Evolutionary conservation across 2,797 vertebrate species (phyloP), one percentile per base, ranked within the genome.

Genomic region (Taeniopygia guttata): DNA sequence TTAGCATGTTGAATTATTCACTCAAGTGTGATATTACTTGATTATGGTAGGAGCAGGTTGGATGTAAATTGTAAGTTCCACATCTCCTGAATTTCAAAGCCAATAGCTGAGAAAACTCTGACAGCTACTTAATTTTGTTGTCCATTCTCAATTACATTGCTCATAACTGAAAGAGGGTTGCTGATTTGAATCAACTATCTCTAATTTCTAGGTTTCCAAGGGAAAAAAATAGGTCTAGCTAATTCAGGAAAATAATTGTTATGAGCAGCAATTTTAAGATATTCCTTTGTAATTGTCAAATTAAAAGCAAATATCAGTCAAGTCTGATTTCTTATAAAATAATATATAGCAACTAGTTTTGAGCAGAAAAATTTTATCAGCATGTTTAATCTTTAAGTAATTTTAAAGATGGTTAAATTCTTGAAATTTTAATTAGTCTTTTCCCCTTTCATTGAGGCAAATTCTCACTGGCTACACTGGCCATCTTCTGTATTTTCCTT

Each of bases 111-210:
- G 54, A 38, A 93, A 91, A 78, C 32, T 34, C 27, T 89, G 85
- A 79, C 63, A 94, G 69, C 26, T 83, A 81, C 60, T 80, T 90
- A 76, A 90, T 94, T 94, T 90, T 89, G 48, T 67, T 93, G 81
- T 75, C 89, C 56, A 15, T 75, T 92, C 84, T 89, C 58, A 85
- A 68, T 91, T 89, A 66, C n/a, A 16, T 34, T 51, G 20, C 10
- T 83, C 43, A 43, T 89, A 95, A 90, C 46, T 68, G 68, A 82
- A 90, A 83, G 52, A 68, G 11, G 7, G 7, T 58, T 83, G 16
- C 29, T 81, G 11, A 15, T 91, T 89, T 85, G 36, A 89, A 80
- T 55, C 22, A 88, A 75, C 72, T 90, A 23, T 68, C 36, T 48
- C 26, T 66, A 6, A 60, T 85, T 89, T 14, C n/a, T 87, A 75